These are phyloP conservation scores for Esox lucius DNA, from an alignment of 2,797 vertebrate species.

Conservation along the genomic window DNA sequence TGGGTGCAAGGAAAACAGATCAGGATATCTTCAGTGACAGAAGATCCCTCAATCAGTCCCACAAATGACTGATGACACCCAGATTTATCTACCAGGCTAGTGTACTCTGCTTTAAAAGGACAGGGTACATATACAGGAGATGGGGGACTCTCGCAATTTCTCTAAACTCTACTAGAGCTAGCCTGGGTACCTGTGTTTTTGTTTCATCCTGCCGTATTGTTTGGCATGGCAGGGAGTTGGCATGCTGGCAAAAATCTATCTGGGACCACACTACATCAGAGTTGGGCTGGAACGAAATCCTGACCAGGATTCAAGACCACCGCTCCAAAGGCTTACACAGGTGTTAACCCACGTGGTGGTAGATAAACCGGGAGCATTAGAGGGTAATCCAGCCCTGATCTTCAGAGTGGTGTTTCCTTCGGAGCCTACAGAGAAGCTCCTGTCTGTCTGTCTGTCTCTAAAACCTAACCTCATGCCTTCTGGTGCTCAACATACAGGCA, in stretches of 20 bases:
- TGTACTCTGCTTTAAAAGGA: no score
- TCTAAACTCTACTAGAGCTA: no score
- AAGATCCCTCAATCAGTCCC: no score
- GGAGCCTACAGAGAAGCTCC: constrained; percentile 52
- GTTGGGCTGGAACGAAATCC: not conserved
- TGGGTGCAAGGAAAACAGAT: no score
- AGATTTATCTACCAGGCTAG: no score
- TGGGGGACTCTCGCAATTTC: no score
- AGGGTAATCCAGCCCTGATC: constrained; percentile 78
- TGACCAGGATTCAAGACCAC: not conserved
- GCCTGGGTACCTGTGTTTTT: no score
- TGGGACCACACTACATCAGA: not conserved
- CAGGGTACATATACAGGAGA: no score
- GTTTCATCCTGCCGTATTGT: no score
- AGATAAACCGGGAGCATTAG: constrained; percentile 80
- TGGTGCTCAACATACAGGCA: constrained; percentile 52
- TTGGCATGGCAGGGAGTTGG: not conserved
- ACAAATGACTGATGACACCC: no score
- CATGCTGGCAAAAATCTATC: not conserved
- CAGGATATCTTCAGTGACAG: no score
- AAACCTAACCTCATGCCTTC: constrained; percentile 41
- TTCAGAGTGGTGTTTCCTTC: constrained; percentile 74
- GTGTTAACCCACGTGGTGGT: constrained; percentile 78
- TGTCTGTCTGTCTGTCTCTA: constrained; percentile 63
- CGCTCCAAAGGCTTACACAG: constrained; percentile 44